Conservation (phyloP, 1,140 invertebrate species). For the Sipha flava region DNA sequence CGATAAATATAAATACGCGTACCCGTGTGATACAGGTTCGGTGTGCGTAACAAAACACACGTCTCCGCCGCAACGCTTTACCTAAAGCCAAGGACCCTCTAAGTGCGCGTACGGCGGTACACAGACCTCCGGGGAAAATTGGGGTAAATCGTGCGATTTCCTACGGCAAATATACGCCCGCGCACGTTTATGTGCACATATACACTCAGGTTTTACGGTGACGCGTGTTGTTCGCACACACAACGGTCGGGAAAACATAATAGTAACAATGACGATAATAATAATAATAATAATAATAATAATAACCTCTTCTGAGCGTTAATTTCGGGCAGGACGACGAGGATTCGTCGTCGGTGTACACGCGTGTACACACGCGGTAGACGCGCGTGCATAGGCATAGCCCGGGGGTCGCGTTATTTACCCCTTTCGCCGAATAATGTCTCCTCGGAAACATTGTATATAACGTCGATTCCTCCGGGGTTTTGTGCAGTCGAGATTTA, state of each 20-base stretch:
- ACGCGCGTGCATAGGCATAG: not conserved
- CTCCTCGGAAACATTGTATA: not conserved
- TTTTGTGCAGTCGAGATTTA: not conserved
- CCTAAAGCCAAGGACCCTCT: not conserved
- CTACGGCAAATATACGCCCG: not conserved
- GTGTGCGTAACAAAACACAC: too few relatives aligned
- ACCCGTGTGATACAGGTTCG: too few relatives aligned
- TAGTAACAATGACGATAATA: not conserved
- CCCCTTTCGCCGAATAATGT: not conserved
- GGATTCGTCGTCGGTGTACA: not conserved
- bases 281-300: conserved; percentile 13
- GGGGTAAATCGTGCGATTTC: conserved; percentile 11
- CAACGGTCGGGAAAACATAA: not conserved
- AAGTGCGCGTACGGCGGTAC: too few relatives aligned
- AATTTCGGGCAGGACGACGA: not conserved
- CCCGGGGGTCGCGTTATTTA: not conserved
- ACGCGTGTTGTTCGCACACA: not conserved
- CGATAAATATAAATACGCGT: too few relatives aligned
- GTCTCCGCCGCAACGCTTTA: too few relatives aligned
- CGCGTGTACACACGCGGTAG: not conserved
- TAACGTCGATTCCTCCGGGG: not conserved
- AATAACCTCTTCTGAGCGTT: not conserved
- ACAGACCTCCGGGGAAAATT: not conserved
- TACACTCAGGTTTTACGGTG: not conserved
- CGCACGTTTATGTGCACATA: not conserved